These are phyloP conservation scores for Asobara japonica DNA, from an alignment of 1,140 invertebrate genomes.

Conservation along the genomic window DNA sequence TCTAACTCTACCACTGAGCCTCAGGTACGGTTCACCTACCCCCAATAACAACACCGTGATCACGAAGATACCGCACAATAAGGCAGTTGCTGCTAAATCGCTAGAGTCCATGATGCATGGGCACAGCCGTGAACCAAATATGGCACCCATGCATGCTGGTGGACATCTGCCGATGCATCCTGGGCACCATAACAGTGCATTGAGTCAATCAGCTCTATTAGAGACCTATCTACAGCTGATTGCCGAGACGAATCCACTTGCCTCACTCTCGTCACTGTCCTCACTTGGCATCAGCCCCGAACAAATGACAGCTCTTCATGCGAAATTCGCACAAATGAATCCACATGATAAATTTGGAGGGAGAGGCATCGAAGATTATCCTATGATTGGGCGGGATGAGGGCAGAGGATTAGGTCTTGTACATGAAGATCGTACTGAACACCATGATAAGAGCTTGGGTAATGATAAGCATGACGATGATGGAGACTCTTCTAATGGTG, in stretches of 20 bases:
- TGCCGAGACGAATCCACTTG: conserved; percentile 77
- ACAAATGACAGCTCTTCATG: conserved; percentile 69
- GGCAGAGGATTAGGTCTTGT: conserved; percentile 48
- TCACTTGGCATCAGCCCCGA: conserved; percentile 68
- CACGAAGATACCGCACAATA: conserved; percentile 53
- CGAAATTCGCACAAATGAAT: conserved; percentile 77
- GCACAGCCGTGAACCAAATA: conserved; percentile 67
- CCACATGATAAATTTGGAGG: conserved; percentile 67
- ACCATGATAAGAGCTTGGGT: conserved; percentile 43
- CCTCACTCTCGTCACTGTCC: conserved; percentile 68
- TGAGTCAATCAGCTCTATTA: conserved; percentile 77
- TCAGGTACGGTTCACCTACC: conserved; percentile 58
- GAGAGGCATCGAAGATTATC: conserved; percentile 57
- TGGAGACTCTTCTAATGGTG: conserved; percentile 51
- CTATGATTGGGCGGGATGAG: conserved; percentile 59
- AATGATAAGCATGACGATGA: conserved; percentile 40
- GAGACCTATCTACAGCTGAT: conserved; percentile 88
- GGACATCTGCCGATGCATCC: conserved; percentile 51
- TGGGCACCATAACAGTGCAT: conserved; percentile 61
- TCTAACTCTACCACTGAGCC: conserved; percentile 72
- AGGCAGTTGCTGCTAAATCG: conserved; percentile 69
- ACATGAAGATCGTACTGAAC: conserved; percentile 51
- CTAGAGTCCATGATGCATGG: conserved; percentile 66
- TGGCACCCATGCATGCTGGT: conserved; percentile 52
- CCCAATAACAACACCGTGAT: conserved; percentile 64